Evolutionary conservation across 2,797 vertebrate genomes (phyloP).

Genomic region (Anas bernieri): DNA sequence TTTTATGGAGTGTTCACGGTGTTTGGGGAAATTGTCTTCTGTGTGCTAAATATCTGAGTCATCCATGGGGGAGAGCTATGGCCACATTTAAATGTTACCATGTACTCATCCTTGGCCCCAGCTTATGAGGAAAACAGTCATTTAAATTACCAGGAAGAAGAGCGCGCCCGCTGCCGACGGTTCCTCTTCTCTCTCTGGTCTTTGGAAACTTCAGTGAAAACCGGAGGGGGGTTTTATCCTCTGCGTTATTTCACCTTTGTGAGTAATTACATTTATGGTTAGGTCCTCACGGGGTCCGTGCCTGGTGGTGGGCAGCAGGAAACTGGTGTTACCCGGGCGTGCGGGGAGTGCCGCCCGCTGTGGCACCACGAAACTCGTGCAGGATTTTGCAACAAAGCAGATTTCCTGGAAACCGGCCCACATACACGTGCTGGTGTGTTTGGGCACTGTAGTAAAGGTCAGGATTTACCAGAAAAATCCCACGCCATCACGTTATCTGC

Average conservation of each 20-base stretch:
- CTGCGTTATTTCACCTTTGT: neutral
- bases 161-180: rapidly evolving
- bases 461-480: neutral
- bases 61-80: neutral
- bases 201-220: neutral
- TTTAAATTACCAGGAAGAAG: neutral
- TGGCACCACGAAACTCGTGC: rapidly evolving
- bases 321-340: neutral
- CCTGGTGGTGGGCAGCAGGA: neutral
- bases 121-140: neutral
- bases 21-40: neutral
- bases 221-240: neutral
- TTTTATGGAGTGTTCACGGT: neutral
- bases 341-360: neutral
- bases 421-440: rapidly evolving
- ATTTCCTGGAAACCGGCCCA: neutral
- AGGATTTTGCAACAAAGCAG: neutral
- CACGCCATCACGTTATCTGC: rapidly evolving
- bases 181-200: neutral
- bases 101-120: rapidly evolving
- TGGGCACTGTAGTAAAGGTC: neutral
- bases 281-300: rapidly evolving
- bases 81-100: neutral
- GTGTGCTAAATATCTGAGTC: neutral
- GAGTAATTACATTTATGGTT: neutral